Percentiles rank a stretch among this genome's conserved stretches.
phyloP scores from a whole-genome alignment of 2,888 invertebrate genomes.

The Iselma pallidipennis region DNA sequence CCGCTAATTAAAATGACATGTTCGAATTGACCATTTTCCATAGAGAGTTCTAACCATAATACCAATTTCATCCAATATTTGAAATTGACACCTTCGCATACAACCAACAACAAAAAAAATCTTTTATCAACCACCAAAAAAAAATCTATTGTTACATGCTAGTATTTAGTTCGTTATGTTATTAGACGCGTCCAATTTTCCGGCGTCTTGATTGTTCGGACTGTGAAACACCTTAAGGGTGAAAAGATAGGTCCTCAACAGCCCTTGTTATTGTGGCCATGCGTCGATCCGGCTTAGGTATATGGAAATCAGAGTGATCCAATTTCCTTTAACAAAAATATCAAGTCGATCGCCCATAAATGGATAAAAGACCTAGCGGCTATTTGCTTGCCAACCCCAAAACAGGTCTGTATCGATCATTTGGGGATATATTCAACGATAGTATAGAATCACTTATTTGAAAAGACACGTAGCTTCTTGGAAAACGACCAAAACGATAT shows the following conservation, averaged over 20 bases:
- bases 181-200: too few species aligned
- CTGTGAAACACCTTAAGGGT: neutral
- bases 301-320: conserved; percentile 50
- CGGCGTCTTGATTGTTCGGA: neutral
- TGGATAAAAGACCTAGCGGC: conserved; percentile 46
- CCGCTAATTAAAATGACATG: conserved; percentile 17
- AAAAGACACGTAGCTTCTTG: conserved; percentile 19
- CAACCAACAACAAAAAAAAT: neutral
- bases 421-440: conserved; percentile 27
- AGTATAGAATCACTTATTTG: conserved; percentile 31
- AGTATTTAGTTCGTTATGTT: too few species aligned
- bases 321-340: conserved; percentile 51
- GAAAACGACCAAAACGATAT: conserved; percentile 7
- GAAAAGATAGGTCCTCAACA: neutral
- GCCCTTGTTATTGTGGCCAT: conserved; percentile 44
- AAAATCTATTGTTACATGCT: too few species aligned
- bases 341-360: conserved; percentile 44
- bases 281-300: conserved; percentile 46
- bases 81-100: neutral
- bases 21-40: neutral
- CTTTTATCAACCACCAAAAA: too few species aligned
- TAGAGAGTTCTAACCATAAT: neutral
- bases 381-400: conserved; percentile 42
- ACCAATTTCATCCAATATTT: neutral
- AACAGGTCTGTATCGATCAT: conserved; percentile 43